Evolutionary conservation across 2,797 vertebrate species (phyloP).

Genomic region (Mus caroli): DNA sequence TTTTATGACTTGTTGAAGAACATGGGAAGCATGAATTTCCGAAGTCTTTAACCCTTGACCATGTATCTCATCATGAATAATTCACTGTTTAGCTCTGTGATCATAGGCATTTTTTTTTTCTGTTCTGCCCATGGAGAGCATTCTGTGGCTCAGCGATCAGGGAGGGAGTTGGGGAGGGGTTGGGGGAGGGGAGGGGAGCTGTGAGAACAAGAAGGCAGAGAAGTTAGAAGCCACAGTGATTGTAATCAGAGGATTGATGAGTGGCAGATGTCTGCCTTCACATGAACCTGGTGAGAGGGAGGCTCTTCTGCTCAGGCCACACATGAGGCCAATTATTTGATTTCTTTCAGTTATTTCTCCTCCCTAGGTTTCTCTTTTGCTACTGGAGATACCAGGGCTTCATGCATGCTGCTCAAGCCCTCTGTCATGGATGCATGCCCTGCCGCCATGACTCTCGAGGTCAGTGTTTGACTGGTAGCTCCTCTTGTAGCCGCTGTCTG

Average conservation of each 20-base stretch:
- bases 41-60: not conserved
- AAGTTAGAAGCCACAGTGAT: not conserved
- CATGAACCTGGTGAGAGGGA: not conserved
- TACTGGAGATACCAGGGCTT: not conserved
- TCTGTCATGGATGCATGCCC: too few species aligned
- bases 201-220: not conserved
- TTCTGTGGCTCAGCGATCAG: not conserved
- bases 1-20: not conserved
- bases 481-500: not conserved
- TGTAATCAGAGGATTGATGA: not conserved
- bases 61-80: not conserved
- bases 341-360: not conserved
- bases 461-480: not conserved
- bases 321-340: not conserved
- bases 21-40: conserved; percentile 1
- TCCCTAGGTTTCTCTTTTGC: not conserved
- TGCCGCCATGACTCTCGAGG: not conserved
- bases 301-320: not conserved
- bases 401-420: too few species aligned
- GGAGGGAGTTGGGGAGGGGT: not conserved
- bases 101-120: not conserved
- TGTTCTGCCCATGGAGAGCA: not conserved
- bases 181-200: not conserved
- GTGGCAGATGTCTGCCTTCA: too few species aligned
- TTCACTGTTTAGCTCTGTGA: not conserved